Base-by-base conservation (phyloP, 2,888 invertebrate species). In the Tyria jacobaeae region DNA sequence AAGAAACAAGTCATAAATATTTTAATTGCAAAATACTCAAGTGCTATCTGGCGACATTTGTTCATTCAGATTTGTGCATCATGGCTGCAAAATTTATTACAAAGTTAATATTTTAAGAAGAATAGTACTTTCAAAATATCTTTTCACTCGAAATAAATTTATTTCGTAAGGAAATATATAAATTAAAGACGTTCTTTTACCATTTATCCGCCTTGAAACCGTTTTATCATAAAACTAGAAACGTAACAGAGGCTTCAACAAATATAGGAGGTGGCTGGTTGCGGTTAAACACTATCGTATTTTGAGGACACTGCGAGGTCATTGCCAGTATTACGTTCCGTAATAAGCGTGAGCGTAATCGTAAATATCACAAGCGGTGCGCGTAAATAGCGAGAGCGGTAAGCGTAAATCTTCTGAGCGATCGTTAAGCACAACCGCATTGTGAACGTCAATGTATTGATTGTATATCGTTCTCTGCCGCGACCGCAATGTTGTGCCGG, bases 371-470 rank as follows among this genome's bases (percentile, higher is more conserved):
- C 83, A 82, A 84, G 80, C 81, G 80, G 81, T 78, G 69, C 73
- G 80, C 86, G 84, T 85, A 88, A 87, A 89, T 86, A 86, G 80
- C 77, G 72, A 78, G 82, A 81, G 82, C 76, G 78, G 78, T 75
- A 69, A 68, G 78, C 85, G 85, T 88, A 88, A 89, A 89, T 89
- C 87, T 86, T 86, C 73, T 70, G 64, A 74, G 79, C 80, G 82
- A 72, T 82, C 84, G 87, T 89, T 86, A 88, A 85, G 80, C 77
- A 82, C 73, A 77, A 86, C 86, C 88, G 83, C 86, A 85, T 81
- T 85, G 84, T 85, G 81, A 73, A 83, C 84, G 85, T 85, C 75
- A 85, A 83, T 83, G 81, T 89, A 90, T 90, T 85, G 89, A 90
- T 89, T 89, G 84, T 81, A 84, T 79, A 78, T 74, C 70, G 71